Base-by-base conservation (phyloP, 2,797 vertebrate genomes). In the Oryzias sinensis region DNA sequence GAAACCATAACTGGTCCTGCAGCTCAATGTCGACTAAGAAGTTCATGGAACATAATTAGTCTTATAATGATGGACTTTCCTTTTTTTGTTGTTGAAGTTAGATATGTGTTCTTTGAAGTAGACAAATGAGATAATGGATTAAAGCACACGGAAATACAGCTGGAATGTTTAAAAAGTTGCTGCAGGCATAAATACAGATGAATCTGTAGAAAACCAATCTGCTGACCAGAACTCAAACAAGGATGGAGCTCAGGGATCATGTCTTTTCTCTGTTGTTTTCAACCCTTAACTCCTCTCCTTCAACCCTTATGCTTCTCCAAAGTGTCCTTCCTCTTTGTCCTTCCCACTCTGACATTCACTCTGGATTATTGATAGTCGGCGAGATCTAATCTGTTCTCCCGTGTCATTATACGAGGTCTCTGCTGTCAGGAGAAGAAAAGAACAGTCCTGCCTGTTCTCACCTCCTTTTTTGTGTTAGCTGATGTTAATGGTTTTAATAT, bases 301-400 rank as follows among this genome's bases (percentile, higher is more conserved):
- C 64, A 47, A 49, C 62, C 53, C 49, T 5, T 63, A 42, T 65
- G 22, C 55, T 42, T 24, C 29, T 56, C 41, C 17, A 50, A 45
- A 25, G 11, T 53, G 53, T 66, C 64, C 50, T 27, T 57, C 27
- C 60, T 62, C 25, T 43, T 63, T 57, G 47, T 52, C 47, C 37
- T 18, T 55, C 58, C 41, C 40, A 48, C 42, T 57, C 43, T 79
- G 72, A 77, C 74, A 63, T 81, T 81, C 47, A 5, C 70, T 70
- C 62, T 49, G 63, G 76, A 67, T 81, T 70, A 87, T 81, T 69
- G 71, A 80, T 77, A 64, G 76, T 67, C 77, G 52, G 37, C 22
- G 43, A 72, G 76, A 85, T 84, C 58, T 70, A 76, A 85, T 89
- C 79, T 70, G 54, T 70, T 64, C 65, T 62, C 66, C 44, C 7